Evolutionary conservation across 2,797 vertebrate genomes (phyloP).

Genomic region (Onychomys torridus): DNA sequence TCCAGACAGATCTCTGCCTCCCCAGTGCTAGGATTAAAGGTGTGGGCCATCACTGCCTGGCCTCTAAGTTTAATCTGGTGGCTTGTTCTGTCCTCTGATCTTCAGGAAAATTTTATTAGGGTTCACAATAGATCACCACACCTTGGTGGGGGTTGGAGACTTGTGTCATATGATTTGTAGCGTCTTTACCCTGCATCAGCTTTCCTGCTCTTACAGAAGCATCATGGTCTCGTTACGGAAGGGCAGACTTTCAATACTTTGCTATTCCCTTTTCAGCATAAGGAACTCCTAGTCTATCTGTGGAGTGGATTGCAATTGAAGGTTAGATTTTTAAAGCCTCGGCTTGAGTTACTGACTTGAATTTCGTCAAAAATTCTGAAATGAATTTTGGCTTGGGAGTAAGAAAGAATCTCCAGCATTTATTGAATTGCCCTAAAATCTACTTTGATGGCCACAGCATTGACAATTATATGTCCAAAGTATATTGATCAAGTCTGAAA

Average conservation of each 20-base stretch:
- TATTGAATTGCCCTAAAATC: neutral
- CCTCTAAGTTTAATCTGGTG: no score
- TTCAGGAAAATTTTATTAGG: no score
- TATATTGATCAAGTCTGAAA: neutral
- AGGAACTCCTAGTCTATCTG: neutral
- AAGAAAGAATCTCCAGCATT: neutral
- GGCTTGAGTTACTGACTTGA: neutral
- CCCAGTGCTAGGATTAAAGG: no score
- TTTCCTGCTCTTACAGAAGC: neutral
- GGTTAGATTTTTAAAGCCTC: neutral
- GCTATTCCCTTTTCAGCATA: neutral
- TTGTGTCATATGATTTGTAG: neutral
- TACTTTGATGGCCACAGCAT: neutral
- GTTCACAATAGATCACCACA: no score
- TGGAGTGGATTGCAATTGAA: no score
- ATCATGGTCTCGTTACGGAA: neutral
- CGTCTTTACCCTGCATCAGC: neutral
- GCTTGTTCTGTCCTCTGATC: no score
- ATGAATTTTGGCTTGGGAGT: neutral
- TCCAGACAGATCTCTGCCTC: no score
- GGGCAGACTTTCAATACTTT: neutral
- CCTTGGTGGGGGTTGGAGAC: rapidly evolving
- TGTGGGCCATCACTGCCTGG: no score
- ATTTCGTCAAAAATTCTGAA: neutral
- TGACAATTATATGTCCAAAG: neutral